A percentile compares a stretch with the other conserved stretches of the same genome.
Conservation (phyloP, 2,888 invertebrate species). For the Hymenopus coronatus region DNA sequence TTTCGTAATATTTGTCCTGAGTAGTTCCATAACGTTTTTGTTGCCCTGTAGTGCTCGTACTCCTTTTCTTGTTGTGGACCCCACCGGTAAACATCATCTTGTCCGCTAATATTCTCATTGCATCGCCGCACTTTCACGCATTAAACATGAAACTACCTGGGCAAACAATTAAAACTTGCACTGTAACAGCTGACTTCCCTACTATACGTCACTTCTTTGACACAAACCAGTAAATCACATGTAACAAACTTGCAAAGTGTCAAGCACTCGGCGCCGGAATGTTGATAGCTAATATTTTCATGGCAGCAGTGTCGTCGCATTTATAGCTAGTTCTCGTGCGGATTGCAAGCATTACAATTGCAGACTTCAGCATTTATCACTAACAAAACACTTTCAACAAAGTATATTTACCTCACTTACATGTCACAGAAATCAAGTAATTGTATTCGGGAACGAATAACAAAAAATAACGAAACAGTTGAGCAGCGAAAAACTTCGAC, state of each 20-base stretch:
- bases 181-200: neutral
- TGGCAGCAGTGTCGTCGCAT: neutral
- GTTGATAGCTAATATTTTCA: conserved; percentile 24
- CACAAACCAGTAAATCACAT: neutral
- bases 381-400: neutral
- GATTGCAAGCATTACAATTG: neutral
- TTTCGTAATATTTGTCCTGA: conserved; percentile 25
- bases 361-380: neutral
- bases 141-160: neutral
- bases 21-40: conserved; percentile 13
- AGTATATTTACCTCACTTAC: neutral
- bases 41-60: conserved; percentile 23
- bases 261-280: conserved; percentile 6
- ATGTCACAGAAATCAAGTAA: conserved; percentile 11
- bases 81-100: conserved; percentile 71
- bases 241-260: neutral
- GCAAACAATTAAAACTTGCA: neutral
- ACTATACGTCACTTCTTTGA: neutral
- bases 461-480: conserved; percentile 22
- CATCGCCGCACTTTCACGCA: conserved; percentile 16
- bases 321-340: conserved; percentile 7
- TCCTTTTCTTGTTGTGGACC: conserved; percentile 58
- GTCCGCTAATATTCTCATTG: conserved; percentile 36
- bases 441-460: neutral
- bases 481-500: conserved; percentile 19